phyloP scores from a whole-genome alignment of 2,113 vertebrate species.

The Neomonachus schauinslandi region DNA sequence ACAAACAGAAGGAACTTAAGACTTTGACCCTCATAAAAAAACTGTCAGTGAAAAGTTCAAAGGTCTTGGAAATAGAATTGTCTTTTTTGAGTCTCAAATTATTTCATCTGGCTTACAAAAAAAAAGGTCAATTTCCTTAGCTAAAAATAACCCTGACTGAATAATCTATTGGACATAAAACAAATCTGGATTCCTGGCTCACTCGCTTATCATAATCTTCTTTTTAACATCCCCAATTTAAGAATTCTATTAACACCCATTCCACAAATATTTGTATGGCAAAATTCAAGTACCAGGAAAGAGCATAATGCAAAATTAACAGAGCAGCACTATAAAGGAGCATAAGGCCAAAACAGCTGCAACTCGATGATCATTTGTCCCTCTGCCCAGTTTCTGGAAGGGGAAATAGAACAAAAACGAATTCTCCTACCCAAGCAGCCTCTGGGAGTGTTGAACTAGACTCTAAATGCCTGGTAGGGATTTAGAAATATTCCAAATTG shows the following conservation, averaged over 20 bases:
- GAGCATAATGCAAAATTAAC: slow-evolving; percentile 72
- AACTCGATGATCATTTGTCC: slow-evolving; percentile 76
- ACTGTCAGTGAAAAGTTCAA: not conserved
- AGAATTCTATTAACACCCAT: slow-evolving; percentile 74
- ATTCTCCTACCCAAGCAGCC: not conserved
- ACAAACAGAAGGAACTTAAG: slow-evolving; percentile 29
- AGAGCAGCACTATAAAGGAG: slow-evolving; percentile 54
- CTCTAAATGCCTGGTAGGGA: slow-evolving; percentile 64
- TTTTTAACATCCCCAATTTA: slow-evolving; percentile 60
- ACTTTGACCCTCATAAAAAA: not conserved
- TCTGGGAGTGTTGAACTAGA: slow-evolving; percentile 45
- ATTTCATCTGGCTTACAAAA: not conserved
- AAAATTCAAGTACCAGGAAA: slow-evolving; percentile 72
- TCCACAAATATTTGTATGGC: slow-evolving; percentile 64
- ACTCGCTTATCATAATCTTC: slow-evolving; percentile 65
- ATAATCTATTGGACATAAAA: slow-evolving; percentile 59
- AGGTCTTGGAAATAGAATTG: slow-evolving; percentile 39
- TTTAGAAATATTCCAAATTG: slow-evolving; percentile 67
- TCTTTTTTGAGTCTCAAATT: slow-evolving; percentile 26
- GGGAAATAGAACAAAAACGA: not conserved
- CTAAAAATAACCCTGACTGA: slow-evolving; percentile 61
- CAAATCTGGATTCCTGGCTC: slow-evolving; percentile 47
- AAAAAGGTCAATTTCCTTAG: slow-evolving; percentile 6
- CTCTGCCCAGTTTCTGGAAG: slow-evolving; percentile 29
- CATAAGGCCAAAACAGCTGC: slow-evolving; percentile 70